Percentiles rank a stretch among this genome's conserved stretches.
phyloP scores from a whole-genome alignment of 2,113 vertebrate species.

The Nesoenas mayeri region DNA sequence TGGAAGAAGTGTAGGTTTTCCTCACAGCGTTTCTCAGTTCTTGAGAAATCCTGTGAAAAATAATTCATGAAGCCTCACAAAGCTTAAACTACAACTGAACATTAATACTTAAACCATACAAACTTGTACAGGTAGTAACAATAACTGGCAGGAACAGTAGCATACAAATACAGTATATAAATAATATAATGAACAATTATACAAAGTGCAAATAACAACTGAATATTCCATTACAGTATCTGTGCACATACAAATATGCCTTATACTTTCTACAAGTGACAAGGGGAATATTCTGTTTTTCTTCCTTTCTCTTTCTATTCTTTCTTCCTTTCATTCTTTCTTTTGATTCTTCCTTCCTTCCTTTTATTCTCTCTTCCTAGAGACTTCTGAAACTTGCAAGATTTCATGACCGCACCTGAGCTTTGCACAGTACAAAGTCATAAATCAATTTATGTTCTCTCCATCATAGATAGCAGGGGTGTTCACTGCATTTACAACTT shows the following conservation, averaged over 20 bases:
- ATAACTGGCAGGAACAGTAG: not conserved
- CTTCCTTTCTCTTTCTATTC: not conserved
- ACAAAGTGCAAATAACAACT: not conserved
- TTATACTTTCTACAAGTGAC: not conserved
- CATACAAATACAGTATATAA: not conserved
- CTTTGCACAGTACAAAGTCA: not conserved
- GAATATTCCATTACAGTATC: not conserved
- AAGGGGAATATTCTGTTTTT: not conserved
- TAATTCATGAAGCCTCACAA: rapidly evolving
- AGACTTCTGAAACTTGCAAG: not conserved
- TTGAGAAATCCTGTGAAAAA: not conserved
- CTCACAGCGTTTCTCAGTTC: not conserved
- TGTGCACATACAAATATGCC: not conserved
- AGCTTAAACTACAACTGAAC: not conserved
- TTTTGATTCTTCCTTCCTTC: not conserved
- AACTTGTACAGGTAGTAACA: not conserved
- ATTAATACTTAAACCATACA: not conserved
- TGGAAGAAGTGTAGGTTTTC: not conserved
- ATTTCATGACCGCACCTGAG: constrained; percentile 8
- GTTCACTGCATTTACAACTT: not conserved
- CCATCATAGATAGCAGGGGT: not conserved
- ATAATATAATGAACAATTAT: not conserved
- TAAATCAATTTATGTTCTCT: constrained; percentile 25
- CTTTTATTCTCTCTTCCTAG: not conserved
- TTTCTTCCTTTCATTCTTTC: not conserved